Percentiles rank a stretch among this genome's conserved stretches.
phyloP scores from a whole-genome alignment of 2,113 vertebrate genomes.

The Glaucomys volans region DNA sequence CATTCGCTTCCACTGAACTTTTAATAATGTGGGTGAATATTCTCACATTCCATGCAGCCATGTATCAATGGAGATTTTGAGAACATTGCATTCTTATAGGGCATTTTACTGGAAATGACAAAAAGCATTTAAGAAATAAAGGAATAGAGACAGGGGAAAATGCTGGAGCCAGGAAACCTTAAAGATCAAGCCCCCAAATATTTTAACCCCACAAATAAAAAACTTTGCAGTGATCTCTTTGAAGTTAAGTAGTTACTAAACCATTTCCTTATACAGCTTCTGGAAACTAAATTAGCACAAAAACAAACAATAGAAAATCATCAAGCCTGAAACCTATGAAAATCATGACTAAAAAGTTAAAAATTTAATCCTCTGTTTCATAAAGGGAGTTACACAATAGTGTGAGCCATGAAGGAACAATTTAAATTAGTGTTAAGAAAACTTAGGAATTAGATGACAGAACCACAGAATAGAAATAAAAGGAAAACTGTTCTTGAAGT shows the following conservation, averaged over 20 bases:
- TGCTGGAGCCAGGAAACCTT: background rate
- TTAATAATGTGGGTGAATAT: background rate
- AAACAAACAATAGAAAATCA: background rate
- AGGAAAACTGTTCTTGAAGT: background rate
- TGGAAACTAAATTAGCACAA: background rate
- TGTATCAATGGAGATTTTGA: background rate
- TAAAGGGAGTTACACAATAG: background rate
- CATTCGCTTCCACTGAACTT: background rate
- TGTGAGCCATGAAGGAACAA: background rate
- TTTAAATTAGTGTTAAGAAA: background rate
- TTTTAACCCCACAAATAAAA: background rate
- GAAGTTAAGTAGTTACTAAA: background rate
- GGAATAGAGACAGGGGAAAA: background rate
- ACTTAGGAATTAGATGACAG: background rate
- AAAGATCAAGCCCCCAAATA: background rate
- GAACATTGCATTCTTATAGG: background rate
- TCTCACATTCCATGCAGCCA: background rate
- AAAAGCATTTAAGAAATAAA: background rate
- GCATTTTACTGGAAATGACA: background rate
- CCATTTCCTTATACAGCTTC: background rate
- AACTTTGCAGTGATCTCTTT: background rate
- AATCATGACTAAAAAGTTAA: background rate
- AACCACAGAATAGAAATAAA: background rate
- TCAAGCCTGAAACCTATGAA: background rate
- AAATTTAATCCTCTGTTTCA: background rate